Percentiles rank a stretch among this genome's conserved stretches.
Conservation (phyloP, 2,797 vertebrate genomes). For the Enteromius fasciolatus region DNA sequence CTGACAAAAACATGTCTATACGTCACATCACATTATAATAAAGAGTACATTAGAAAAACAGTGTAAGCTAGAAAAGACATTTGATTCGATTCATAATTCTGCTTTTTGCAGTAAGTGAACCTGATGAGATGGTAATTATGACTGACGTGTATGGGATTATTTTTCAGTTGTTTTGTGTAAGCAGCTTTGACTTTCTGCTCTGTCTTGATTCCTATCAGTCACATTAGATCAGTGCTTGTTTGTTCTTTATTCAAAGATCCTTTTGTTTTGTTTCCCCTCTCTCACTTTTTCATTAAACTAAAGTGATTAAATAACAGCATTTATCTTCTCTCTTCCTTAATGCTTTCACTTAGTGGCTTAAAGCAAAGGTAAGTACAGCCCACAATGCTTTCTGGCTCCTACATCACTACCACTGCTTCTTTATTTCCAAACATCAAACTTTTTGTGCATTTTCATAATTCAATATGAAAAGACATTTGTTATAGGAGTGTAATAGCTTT, state of each 20-base stretch:
- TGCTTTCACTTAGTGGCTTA: slow-evolving; percentile 99
- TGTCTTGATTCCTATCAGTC: slow-evolving; percentile 27
- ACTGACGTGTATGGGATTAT: slow-evolving; percentile 42
- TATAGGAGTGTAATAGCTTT: neutral
- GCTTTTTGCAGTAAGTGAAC: neutral
- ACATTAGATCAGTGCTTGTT: slow-evolving; percentile 9
- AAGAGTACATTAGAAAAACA: neutral
- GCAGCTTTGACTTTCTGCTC: slow-evolving; percentile 23
- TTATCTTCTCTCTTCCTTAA: slow-evolving; percentile 83
- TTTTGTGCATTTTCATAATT: neutral
- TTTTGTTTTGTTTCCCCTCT: slow-evolving; percentile 34
- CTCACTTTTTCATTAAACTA: slow-evolving; percentile 61
- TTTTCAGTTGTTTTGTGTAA: slow-evolving; percentile 5
- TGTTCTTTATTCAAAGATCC: slow-evolving; percentile 14
- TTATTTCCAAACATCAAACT: neutral
- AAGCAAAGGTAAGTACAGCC: slow-evolving; percentile 94
- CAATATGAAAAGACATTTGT: neutral
- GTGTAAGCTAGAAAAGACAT: neutral
- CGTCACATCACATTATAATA: neutral
- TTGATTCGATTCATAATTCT: neutral
- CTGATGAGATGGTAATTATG: slow-evolving; percentile 9
- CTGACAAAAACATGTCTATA: neutral
- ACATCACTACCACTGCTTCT: slow-evolving; percentile 7
- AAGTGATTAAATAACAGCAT: slow-evolving; percentile 71
- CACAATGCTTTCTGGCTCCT: slow-evolving; percentile 18